Evolutionary conservation across 2,113 vertebrate genomes (phyloP), one percentile per base, ranked within the genome.

Genomic region (Mustela nigripes): DNA sequence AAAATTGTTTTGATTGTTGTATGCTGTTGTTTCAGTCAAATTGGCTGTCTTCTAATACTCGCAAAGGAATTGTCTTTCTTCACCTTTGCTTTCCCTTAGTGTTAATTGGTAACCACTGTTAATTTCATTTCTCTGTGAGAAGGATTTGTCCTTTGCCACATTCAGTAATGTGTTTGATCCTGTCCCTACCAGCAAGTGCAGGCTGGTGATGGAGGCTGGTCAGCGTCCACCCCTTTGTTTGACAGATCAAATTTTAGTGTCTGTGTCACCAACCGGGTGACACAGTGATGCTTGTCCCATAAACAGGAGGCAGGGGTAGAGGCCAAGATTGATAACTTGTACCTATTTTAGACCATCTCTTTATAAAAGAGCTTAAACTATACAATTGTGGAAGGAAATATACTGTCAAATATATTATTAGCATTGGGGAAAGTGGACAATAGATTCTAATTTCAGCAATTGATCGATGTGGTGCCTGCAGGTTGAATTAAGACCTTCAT

Each of bases 1-100:
- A 36, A 71, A 3, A 22, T 79, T 50, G 2, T 81, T 93, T 91
- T 69, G n/a, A 91, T n/a, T 50, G 33, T 82, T 45, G 22, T 67
- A 7, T 45, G 18, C 58, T 73, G 19, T 65, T 48, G 36, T 90
- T 76, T 94, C 89, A 89, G 83, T 91, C 65, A 97, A 79, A 45
- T 21, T 28, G 24, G 18, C 89, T 16, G 16, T 84, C 36, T 74
- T 89, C 92, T 79, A 60, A 39, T 56, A 85, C 65, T 16, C 15
- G 11, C 1, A 1, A 33, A 48, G 42, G 62, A 60, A 67, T 67
- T 39, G 36, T 88, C 63, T 63, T 73, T 50, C 39, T n/a, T 73
- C 60, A 3, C 26, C 26, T 10, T 91, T 36, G 18, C 21, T 58
- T 90, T 80, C 31, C 16, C 4, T 84, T 7, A 0, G 3, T 65